Evolutionary conservation across 2,888 invertebrate species (phyloP).

Genomic region (Scaptomyza polygonia): DNA sequence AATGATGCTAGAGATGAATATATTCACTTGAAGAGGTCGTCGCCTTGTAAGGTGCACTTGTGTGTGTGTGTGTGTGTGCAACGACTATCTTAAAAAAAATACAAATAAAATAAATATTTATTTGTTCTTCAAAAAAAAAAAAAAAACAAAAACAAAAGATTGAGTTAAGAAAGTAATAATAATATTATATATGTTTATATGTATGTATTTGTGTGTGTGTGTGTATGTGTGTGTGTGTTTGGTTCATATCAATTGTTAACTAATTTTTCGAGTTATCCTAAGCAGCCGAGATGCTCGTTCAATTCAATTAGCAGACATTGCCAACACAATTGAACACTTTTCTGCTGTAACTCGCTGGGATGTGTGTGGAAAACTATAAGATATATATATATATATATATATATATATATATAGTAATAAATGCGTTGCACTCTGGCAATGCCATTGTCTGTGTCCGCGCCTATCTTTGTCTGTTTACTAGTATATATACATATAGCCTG

Average conservation of each 20-base stretch:
- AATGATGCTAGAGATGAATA: neutral
- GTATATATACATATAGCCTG: constrained; percentile 24
- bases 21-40: constrained; percentile 25
- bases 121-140: neutral
- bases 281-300: constrained; percentile 40
- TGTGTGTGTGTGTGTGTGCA: constrained; percentile 23
- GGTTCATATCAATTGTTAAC: constrained; percentile 44
- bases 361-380: constrained; percentile 21
- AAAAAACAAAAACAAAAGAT: constrained; percentile 9
- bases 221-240: constrained; percentile 6
- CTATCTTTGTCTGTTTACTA: constrained; percentile 38
- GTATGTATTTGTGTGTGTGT: neutral
- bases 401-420: neutral
- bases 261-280: constrained; percentile 45
- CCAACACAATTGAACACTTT: constrained; percentile 32
- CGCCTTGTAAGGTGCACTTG: constrained; percentile 20
- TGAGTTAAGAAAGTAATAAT: constrained; percentile 8
- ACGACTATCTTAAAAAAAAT: constrained; percentile 17
- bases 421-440: constrained; percentile 31
- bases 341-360: constrained; percentile 11
- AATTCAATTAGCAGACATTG: constrained; percentile 50
- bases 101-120: constrained; percentile 19
- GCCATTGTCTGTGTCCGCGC: no score
- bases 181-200: neutral
- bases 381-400: neutral